Conservation (phyloP, 1,140 invertebrate species). For the Phymorhynchus buccinoides region DNA sequence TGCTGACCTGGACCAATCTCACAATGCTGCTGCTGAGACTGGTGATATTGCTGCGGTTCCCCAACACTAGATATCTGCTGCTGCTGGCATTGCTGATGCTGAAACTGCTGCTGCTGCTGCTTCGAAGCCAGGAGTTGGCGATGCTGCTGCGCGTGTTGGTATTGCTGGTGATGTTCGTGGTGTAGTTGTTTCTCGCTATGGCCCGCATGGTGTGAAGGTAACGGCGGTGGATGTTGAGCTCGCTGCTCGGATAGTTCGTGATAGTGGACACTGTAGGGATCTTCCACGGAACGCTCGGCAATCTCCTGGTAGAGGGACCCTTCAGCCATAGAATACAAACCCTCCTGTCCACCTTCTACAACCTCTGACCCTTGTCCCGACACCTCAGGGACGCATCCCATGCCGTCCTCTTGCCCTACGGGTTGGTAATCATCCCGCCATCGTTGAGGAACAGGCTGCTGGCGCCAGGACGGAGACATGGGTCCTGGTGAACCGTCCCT, state of each 20-base stretch:
- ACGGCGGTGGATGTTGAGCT: too few relatives aligned
- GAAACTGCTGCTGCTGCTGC: background rate
- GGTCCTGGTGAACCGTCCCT: constrained; percentile 24
- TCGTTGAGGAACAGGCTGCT: constrained; percentile 23
- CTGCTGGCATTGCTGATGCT: background rate
- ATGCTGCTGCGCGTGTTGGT: background rate
- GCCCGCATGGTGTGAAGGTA: constrained; percentile 11
- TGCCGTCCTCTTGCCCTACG: background rate
- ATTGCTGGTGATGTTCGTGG: constrained; percentile 23
- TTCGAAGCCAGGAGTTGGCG: too few relatives aligned
- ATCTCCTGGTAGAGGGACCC: constrained; percentile 32
- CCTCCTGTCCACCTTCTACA: background rate
- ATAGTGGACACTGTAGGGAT: background rate
- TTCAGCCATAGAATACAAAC: background rate
- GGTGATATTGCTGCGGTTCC: background rate
- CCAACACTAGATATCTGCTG: background rate
- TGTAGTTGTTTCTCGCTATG: background rate
- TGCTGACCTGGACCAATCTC: background rate
- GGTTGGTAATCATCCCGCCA: constrained; percentile 29
- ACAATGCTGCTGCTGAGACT: background rate
- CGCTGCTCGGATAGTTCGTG: background rate
- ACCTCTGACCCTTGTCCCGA: background rate
- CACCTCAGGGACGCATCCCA: background rate
- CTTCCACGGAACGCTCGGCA: background rate
- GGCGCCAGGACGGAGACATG: constrained; percentile 41